Conservation (phyloP, 1,140 invertebrate species). For the Phenacoccus solenopsis region DNA sequence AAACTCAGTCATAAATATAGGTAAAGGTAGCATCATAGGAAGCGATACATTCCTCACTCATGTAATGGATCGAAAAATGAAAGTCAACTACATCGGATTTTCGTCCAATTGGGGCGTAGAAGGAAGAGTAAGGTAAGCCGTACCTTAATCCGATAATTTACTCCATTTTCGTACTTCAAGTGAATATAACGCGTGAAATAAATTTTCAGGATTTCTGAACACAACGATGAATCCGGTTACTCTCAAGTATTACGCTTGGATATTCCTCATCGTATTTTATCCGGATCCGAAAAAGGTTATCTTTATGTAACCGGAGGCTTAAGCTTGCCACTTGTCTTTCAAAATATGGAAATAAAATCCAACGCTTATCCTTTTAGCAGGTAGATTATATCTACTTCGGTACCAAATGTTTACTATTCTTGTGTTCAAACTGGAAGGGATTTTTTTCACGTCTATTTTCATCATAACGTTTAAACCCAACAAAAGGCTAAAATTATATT, state of each 20-base stretch:
- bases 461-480: no score
- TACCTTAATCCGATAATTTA: not conserved
- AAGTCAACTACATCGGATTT: constrained; percentile 45
- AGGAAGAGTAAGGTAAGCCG: constrained; percentile 45
- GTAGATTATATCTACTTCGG: not conserved
- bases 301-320: constrained; percentile 45
- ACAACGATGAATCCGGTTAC: constrained; percentile 51
- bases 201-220: constrained; percentile 49
- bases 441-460: no score
- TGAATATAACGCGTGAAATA: not conserved
- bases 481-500: no score
- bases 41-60: constrained; percentile 40
- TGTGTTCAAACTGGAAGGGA: no score
- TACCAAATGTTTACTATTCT: no score
- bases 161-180: not conserved
- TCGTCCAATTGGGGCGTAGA: constrained; percentile 43
- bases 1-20: constrained; percentile 39
- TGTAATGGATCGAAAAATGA: constrained; percentile 41
- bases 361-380: constrained; percentile 5
- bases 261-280: constrained; percentile 44
- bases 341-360: constrained; percentile 8
- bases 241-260: constrained; percentile 49
- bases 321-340: constrained; percentile 36
- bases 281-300: constrained; percentile 44
- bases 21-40: constrained; percentile 38